These are phyloP conservation scores for Periphyllus acericola DNA, from an alignment of 2,888 invertebrate genomes.

Conservation along the genomic window DNA sequence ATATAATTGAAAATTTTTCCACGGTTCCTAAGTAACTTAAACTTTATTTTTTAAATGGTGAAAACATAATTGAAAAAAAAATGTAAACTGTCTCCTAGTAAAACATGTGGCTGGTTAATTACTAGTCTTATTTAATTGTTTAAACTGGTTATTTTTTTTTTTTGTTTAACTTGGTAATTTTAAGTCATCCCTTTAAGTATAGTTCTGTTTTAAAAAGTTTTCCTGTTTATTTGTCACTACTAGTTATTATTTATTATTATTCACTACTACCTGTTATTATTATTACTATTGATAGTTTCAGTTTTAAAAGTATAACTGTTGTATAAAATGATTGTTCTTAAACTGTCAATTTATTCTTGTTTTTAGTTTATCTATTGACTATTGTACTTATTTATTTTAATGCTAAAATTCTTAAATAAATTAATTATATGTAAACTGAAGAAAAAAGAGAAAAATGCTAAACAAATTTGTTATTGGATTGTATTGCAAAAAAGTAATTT, in stretches of 20 bases:
- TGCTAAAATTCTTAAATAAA: conserved; percentile 9
- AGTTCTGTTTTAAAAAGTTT: not conserved
- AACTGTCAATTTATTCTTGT: conserved; percentile 3
- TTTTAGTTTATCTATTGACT: not conserved
- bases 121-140: conserved; percentile 48
- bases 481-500: too few species aligned
- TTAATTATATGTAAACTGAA: not conserved
- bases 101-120: conserved; percentile 5
- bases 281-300: conserved; percentile 8
- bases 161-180: conserved; percentile 36
- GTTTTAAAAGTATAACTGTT: conserved; percentile 1
- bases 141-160: conserved; percentile 3
- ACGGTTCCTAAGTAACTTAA: conserved; percentile 41
- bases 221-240: conserved; percentile 23
- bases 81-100: not conserved
- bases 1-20: not conserved
- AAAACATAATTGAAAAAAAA: conserved; percentile 11
- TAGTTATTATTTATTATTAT: conserved; percentile 26
- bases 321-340: not conserved
- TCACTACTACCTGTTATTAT: conserved; percentile 21
- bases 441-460: not conserved
- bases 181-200: conserved; percentile 13
- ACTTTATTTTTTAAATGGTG: conserved; percentile 12
- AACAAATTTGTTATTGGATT: too few species aligned
- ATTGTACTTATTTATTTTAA: too few species aligned